phyloP scores from a whole-genome alignment of 2,797 vertebrate genomes.

The Sorex maritimensis region DNA sequence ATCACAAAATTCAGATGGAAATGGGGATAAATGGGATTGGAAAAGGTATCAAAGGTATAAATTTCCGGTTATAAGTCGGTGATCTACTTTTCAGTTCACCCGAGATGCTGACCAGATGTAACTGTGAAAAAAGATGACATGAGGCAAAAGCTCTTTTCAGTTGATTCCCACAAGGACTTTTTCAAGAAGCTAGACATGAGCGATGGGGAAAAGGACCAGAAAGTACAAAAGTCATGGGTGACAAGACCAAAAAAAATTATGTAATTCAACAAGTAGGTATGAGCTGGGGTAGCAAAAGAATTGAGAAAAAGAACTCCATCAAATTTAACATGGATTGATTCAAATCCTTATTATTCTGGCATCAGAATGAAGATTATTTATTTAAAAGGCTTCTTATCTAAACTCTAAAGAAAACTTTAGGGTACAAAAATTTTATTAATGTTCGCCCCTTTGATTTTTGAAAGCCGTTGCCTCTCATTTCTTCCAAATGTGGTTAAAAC shows the following conservation, averaged over 20 bases:
- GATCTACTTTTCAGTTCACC: too few relatives aligned
- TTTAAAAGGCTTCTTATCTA: neutral
- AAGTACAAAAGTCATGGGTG: neutral
- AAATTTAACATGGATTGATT: neutral
- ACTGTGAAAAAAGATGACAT: neutral
- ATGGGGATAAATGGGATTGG: neutral
- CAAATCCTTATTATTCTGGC: neutral
- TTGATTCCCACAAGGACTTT: neutral
- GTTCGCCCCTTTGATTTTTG: neutral
- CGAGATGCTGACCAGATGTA: neutral
- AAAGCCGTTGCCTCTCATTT: neutral
- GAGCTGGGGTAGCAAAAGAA: neutral
- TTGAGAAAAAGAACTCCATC: neutral
- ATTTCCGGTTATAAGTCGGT: neutral
- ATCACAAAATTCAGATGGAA: neutral
- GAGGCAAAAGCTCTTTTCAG: neutral
- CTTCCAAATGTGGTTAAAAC: neutral
- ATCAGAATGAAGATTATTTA: neutral
- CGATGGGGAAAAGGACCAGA: neutral
- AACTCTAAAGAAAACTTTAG: conserved; percentile 21
- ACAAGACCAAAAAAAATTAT: neutral
- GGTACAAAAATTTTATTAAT: neutral
- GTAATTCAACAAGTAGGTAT: too few relatives aligned
- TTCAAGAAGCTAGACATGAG: neutral
- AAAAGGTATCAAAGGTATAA: neutral